Conservation (phyloP, 2,797 vertebrate species). For the Epinephelus awoara region DNA sequence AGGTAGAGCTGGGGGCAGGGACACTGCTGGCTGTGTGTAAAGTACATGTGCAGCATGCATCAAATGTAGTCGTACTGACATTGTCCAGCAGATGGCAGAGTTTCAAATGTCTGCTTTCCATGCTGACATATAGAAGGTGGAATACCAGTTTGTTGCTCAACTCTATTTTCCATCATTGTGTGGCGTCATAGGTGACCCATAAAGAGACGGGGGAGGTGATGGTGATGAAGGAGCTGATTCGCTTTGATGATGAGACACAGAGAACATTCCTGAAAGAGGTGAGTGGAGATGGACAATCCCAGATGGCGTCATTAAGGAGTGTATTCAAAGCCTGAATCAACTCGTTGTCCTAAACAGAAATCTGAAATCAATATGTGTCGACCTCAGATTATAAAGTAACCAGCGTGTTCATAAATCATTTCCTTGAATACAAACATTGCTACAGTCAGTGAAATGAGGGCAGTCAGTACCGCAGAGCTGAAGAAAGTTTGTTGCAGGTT, state of each 20-base stretch:
- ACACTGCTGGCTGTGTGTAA: neutral
- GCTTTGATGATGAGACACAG: constrained; percentile 97
- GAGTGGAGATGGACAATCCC: constrained; percentile 24
- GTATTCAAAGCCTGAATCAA: no score
- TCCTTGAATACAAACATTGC: neutral
- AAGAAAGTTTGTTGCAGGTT: neutral
- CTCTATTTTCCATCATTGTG: neutral
- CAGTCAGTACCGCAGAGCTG: neutral
- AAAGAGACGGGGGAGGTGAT: constrained; percentile 97
- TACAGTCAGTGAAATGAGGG: neutral
- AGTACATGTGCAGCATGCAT: neutral
- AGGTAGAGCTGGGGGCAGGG: constrained; percentile 82
- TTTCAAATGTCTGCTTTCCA: neutral
- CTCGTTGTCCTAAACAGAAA: neutral
- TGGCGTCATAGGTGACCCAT: constrained; percentile 91
- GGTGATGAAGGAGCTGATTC: constrained; percentile 99
- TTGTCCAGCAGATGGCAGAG: constrained; percentile 66
- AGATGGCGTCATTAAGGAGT: neutral
- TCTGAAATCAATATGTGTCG: neutral
- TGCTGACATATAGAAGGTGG: neutral
- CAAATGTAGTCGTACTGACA: constrained; percentile 4
- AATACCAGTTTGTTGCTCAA: constrained; percentile 17
- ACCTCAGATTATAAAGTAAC: neutral
- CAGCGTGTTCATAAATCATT: neutral
- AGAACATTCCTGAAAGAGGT: constrained; percentile 98